phyloP scores from a whole-genome alignment of 2,797 vertebrate species.

The Podargus strigoides region DNA sequence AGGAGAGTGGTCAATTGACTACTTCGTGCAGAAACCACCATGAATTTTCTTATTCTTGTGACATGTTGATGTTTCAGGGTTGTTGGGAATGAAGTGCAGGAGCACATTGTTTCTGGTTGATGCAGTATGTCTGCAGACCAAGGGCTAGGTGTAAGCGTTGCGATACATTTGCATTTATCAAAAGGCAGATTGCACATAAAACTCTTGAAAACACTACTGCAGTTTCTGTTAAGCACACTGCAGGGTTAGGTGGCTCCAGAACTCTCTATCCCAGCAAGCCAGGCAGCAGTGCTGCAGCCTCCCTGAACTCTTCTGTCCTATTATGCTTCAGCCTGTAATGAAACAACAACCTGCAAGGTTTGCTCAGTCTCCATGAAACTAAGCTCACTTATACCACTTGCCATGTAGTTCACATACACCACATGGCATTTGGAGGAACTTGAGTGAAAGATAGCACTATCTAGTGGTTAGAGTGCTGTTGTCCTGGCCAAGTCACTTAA shows the following conservation, averaged over 20 bases:
- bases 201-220: neutral
- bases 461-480: neutral
- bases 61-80: neutral
- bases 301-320: neutral
- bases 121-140: neutral
- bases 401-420: neutral
- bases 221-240: neutral
- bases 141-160: neutral
- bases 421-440: neutral
- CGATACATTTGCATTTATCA: neutral
- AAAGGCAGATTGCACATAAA: neutral
- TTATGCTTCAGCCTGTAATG: neutral
- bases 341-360: neutral
- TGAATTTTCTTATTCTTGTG: neutral
- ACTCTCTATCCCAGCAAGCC: neutral
- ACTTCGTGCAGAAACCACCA: fast-evolving
- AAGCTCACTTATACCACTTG: neutral
- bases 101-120: neutral
- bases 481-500: neutral
- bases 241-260: neutral
- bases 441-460: neutral
- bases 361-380: neutral
- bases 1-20: neutral
- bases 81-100: neutral
- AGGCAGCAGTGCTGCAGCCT: neutral